These are phyloP conservation scores for Phorcus lineatus DNA, from an alignment of 2,888 invertebrate genomes.

Conservation along the genomic window DNA sequence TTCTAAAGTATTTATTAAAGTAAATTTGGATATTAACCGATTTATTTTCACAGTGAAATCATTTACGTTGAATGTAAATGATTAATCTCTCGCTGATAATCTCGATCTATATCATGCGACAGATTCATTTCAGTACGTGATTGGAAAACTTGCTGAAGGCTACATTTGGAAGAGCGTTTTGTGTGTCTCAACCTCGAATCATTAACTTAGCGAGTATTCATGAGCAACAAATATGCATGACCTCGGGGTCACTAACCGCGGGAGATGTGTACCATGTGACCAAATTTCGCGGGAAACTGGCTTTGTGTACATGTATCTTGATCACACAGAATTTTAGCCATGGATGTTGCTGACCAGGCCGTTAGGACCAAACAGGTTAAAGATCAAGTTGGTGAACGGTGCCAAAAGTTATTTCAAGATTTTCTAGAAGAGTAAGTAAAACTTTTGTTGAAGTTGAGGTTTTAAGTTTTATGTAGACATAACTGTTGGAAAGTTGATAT, in stretches of 20 bases:
- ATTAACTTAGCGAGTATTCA: not conserved
- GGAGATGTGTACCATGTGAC: constrained; percentile 38
- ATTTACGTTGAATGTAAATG: no score
- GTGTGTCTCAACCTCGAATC: no score
- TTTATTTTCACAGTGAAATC: no score
- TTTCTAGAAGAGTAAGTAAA: constrained; percentile 90
- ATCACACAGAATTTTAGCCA: constrained; percentile 33
- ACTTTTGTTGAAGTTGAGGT: not conserved
- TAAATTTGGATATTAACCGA: no score
- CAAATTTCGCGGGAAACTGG: constrained; percentile 42
- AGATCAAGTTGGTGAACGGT: constrained; percentile 93
- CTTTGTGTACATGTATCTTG: not conserved
- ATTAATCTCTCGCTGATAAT: no score
- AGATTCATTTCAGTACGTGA: no score
- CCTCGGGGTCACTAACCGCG: constrained; percentile 8
- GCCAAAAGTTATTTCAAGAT: constrained; percentile 96
- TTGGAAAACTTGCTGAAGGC: no score
- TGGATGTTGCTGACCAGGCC: constrained; percentile 73
- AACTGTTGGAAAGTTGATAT: not conserved
- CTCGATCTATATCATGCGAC: no score
- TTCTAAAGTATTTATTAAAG: no score
- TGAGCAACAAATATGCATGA: not conserved
- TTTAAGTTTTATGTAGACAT: not conserved
- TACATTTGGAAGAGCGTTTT: no score
- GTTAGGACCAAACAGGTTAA: constrained; percentile 77